Evolutionary conservation across 2,113 vertebrate genomes (phyloP).

Genomic region (Leuciscus idus): DNA sequence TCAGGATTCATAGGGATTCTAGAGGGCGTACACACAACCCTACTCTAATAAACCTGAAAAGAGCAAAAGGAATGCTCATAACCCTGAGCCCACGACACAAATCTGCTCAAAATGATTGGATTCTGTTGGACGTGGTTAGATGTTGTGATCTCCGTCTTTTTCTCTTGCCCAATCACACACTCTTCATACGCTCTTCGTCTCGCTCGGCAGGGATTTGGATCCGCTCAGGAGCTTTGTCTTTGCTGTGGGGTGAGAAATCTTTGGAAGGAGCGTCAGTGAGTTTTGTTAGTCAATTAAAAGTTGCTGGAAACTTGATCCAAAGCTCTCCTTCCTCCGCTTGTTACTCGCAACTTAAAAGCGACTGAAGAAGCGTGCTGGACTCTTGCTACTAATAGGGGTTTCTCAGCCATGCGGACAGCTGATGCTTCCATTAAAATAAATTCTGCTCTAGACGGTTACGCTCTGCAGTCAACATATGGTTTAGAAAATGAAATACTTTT

Average conservation of each 20-base stretch:
- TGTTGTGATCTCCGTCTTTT: slow-evolving; percentile 5
- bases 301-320: slow-evolving; percentile 43
- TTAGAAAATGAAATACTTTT: slow-evolving; percentile 15
- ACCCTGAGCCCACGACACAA: not conserved
- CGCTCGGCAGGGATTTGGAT: not conserved
- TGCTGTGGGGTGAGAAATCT: not conserved
- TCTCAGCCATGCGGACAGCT: slow-evolving; percentile 36
- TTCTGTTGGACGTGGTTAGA: slow-evolving; percentile 3
- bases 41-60: slow-evolving; percentile 22
- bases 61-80: not conserved
- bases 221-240: slow-evolving; percentile 9
- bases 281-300: slow-evolving; percentile 57
- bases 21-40: not conserved
- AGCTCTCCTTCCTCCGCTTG: slow-evolving; percentile 18
- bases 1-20: slow-evolving; percentile 36
- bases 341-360: not conserved
- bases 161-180: not conserved
- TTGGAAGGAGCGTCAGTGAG: slow-evolving; percentile 3
- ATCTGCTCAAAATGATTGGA: slow-evolving; percentile 10
- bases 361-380: slow-evolving; percentile 2
- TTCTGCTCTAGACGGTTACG: not conserved
- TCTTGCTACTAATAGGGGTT: slow-evolving; percentile 22
- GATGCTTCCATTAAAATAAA: slow-evolving; percentile 24
- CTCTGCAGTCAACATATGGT: slow-evolving; percentile 9
- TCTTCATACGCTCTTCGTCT: slow-evolving; percentile 12